phyloP scores from a whole-genome alignment of 1,140 invertebrate species.

The Ceratosolen solmsi region DNA sequence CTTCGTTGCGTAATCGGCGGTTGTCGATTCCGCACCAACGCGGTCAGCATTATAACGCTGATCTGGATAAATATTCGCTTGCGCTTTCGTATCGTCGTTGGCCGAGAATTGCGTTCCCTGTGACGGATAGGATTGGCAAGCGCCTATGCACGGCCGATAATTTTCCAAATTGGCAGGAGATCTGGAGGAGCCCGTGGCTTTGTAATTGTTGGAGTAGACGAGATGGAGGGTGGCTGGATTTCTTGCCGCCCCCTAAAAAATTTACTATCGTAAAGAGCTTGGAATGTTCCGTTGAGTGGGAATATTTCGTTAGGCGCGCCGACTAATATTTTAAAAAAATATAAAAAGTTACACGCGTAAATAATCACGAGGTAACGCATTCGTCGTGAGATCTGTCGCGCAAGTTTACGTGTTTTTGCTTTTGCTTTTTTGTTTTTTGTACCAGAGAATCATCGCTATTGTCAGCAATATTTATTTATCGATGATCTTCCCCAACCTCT shows the following conservation, averaged over 20 bases:
- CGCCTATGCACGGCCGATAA: slow-evolving; percentile 34
- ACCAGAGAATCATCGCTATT: too few relatives aligned
- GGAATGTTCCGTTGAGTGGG: too few relatives aligned
- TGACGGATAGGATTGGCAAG: not conserved
- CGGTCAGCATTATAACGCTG: slow-evolving; percentile 8
- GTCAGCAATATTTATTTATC: too few relatives aligned
- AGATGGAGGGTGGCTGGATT: slow-evolving; percentile 22
- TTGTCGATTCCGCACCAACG: not conserved
- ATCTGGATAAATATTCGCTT: not conserved
- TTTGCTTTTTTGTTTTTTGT: too few relatives aligned
- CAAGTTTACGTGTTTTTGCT: too few relatives aligned
- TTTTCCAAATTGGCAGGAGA: not conserved
- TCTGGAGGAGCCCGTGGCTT: not conserved
- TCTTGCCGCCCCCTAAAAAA: not conserved
- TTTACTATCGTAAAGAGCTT: too few relatives aligned
- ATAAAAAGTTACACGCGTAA: too few relatives aligned
- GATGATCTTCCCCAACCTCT: too few relatives aligned
- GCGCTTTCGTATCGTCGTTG: not conserved
- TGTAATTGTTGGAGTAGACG: slow-evolving; percentile 11
- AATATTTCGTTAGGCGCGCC: too few relatives aligned
- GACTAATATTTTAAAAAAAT: too few relatives aligned
- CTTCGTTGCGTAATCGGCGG: not conserved
- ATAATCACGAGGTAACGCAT: too few relatives aligned
- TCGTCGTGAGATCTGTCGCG: too few relatives aligned
- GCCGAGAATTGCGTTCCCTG: not conserved